These are phyloP conservation scores for Dryomyza anilis DNA, from an alignment of 2,888 invertebrate genomes.

Conservation along the genomic window DNA sequence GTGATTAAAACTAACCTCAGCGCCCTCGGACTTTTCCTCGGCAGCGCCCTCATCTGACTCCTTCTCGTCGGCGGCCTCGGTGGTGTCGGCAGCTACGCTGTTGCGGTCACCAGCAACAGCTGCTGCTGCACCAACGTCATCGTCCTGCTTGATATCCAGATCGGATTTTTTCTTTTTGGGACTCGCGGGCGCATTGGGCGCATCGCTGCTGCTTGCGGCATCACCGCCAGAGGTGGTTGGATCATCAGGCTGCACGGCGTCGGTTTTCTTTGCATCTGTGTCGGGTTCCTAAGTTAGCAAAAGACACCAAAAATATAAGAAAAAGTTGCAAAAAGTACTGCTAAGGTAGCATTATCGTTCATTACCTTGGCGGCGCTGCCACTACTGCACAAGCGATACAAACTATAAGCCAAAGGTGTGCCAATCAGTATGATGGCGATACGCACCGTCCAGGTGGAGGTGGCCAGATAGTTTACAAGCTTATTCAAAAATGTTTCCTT, in stretches of 20 bases:
- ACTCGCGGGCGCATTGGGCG: conserved; percentile 48
- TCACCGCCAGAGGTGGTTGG: conserved; percentile 41
- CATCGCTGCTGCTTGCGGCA: conserved; percentile 33
- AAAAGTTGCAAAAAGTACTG: neutral
- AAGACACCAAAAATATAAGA: neutral
- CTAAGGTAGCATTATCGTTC: no score
- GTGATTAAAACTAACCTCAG: conserved; percentile 31
- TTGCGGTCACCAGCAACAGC: conserved; percentile 32
- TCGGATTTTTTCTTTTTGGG: conserved; percentile 60
- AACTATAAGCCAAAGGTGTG: conserved; percentile 76
- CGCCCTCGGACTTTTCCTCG: conserved; percentile 40
- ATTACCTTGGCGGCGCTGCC: conserved; percentile 63
- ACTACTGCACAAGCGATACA: conserved; percentile 73
- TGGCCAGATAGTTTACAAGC: conserved; percentile 76
- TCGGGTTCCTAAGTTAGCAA: conserved; percentile 57
- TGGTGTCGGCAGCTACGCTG: no score
- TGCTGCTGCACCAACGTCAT: conserved; percentile 33
- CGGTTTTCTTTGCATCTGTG: conserved; percentile 73
- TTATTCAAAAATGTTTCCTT: conserved; percentile 83
- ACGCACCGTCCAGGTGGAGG: conserved; percentile 90
- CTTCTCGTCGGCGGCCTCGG: conserved; percentile 34
- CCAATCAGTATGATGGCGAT: conserved; percentile 80
- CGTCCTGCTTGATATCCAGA: conserved; percentile 54
- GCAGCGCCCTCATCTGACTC: conserved; percentile 42
- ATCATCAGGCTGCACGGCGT: conserved; percentile 69